Percentiles rank a stretch among this genome's conserved stretches.
Conservation (phyloP, 2,113 vertebrate genomes). For the Poecile atricapillus region DNA sequence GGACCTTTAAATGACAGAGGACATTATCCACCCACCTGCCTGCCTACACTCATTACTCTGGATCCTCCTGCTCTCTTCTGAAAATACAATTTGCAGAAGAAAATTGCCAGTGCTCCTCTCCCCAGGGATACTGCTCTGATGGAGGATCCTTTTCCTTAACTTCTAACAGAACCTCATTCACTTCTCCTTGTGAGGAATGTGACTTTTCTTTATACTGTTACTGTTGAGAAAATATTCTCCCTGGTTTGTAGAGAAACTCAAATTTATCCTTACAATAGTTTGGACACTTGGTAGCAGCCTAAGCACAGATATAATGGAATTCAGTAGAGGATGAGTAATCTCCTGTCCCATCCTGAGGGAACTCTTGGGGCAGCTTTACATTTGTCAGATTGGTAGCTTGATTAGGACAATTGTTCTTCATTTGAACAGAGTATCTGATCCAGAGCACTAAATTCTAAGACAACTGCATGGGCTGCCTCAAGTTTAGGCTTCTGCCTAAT, state of each 20-base stretch:
- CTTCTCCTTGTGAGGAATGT: background rate
- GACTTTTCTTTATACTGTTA: background rate
- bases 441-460: background rate
- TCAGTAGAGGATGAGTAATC: background rate
- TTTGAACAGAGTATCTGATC: background rate
- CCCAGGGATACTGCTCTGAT: background rate
- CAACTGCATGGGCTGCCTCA: background rate
- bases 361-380: background rate
- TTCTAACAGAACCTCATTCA: background rate
- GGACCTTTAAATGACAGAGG: background rate
- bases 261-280: background rate
- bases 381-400: background rate
- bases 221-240: background rate
- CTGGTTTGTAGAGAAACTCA: background rate
- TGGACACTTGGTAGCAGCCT: background rate
- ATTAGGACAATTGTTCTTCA: background rate
- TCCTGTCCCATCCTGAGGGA: background rate
- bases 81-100: background rate
- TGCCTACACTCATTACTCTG: accelerated
- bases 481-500: background rate
- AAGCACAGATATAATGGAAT: background rate
- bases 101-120: background rate
- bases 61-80: background rate
- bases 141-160: background rate
- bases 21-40: background rate